Conservation (phyloP, 2,888 invertebrate species). For the Cylindroiulus punctatus region DNA sequence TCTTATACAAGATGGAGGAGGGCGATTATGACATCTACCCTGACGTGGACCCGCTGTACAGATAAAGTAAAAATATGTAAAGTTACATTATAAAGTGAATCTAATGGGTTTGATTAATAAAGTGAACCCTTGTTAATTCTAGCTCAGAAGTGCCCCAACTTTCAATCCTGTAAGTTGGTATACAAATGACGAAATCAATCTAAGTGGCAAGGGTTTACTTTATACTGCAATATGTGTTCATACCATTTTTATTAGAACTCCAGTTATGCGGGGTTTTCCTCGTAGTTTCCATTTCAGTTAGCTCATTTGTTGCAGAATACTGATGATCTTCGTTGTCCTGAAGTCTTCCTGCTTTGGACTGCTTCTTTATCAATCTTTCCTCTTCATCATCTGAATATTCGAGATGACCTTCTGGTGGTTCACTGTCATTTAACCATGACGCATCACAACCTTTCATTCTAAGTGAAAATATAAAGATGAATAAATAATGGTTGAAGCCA, state of each 20-base stretch:
- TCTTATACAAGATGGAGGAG: background rate
- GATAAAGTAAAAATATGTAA: background rate
- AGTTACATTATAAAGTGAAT: background rate
- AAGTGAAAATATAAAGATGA: conserved; percentile 64
- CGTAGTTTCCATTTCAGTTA: background rate
- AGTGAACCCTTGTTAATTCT: background rate
- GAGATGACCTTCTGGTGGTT: conserved; percentile 76
- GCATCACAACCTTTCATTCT: conserved; percentile 88
- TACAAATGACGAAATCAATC: background rate
- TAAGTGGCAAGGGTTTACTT: background rate
- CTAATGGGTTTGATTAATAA: background rate
- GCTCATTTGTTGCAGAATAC: background rate
- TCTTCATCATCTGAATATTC: conserved; percentile 92
- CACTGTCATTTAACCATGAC: conserved; percentile 84
- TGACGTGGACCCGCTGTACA: background rate
- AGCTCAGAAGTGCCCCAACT: background rate
- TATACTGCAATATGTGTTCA: background rate
- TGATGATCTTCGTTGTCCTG: background rate
- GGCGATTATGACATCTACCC: no score
- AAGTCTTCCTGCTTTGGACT: background rate
- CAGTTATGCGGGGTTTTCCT: background rate
- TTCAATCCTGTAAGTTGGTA: background rate
- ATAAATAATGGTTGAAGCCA: no score
- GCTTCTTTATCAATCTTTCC: conserved; percentile 70
- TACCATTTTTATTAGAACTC: background rate